Evolutionary conservation across 2,113 vertebrate species (phyloP).

Genomic region (Notechis scutatus): DNA sequence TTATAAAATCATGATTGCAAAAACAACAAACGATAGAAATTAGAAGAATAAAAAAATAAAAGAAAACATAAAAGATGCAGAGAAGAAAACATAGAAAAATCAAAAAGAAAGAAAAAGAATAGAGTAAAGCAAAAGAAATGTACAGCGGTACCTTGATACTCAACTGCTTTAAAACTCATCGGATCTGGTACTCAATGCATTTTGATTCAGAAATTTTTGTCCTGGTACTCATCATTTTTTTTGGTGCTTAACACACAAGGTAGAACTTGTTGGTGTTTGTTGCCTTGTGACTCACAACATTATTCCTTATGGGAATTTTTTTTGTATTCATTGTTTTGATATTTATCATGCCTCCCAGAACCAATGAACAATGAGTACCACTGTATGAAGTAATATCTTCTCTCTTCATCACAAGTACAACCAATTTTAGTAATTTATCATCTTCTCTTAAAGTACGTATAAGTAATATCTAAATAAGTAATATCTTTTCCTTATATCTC

Average conservation of each 20-base stretch:
- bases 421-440: not conserved
- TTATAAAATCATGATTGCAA: not conserved
- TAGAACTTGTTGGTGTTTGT: not conserved
- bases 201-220: not conserved
- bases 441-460: not conserved
- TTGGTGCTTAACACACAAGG: not conserved
- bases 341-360: not conserved
- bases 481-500: not conserved
- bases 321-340: not conserved
- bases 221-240: not conserved
- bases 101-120: not conserved
- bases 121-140: not conserved
- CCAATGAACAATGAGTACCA: not conserved
- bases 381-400: not conserved
- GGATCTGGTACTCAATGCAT: not conserved
- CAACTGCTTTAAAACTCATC: not conserved
- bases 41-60: not conserved
- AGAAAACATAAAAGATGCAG: not conserved
- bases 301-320: not conserved
- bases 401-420: not conserved
- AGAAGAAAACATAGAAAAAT: not conserved
- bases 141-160: not conserved
- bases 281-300: not conserved
- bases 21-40: not conserved
- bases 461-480: not conserved